Evolutionary conservation across 1,140 invertebrate genomes (phyloP), one percentile per base, ranked within the genome.

Genomic region (Arion vulgaris): DNA sequence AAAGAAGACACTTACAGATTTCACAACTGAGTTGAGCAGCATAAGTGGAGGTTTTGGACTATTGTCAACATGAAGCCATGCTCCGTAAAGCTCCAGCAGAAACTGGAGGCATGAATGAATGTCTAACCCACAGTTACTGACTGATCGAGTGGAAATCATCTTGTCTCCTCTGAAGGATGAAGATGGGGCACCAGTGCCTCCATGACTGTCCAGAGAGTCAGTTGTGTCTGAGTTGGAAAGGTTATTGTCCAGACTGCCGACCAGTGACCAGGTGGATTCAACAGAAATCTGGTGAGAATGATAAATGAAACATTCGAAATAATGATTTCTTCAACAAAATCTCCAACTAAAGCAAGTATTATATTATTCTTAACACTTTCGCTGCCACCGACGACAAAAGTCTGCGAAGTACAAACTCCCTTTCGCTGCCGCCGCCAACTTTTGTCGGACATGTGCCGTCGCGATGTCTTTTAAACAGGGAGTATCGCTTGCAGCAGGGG

Each of bases 91-190:
- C 88, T 97, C 96, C 83, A 97, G 93, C 0, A 97, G 91, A 86
- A 97, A 95, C 88, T 96, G 95, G n/a, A 97, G 89, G 93, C 96
- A 98, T 15, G 96, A 97, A 87, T 96, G 95, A 11, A 97, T 92
- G 91, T 98, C 96, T 5, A 97, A 93, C 0, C 95, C 95, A 77
- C 93, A 93, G 9, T 86, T 68, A 28, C 36, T 36, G 45, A 81
- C 71, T 26, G 71, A 81, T 5, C 84, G 72, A 36, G 36, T 80
- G 62, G 72, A 75, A 13, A n/a, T 68, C 51, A 32, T 36, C 69
- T 39, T 82, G 2, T n/a, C 80, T 1, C 81, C 69, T 28, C 53
- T 76, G n/a, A 83, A 80, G 15, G 84, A 76, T 19, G 82, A 78
- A 62, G 79, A 79, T 19, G 77, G 81, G 66, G 81, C 45, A 53